A percentile compares a stretch with the other conserved stretches of the same genome.
phyloP scores from a whole-genome alignment of 2,113 vertebrate species.

The Solenodon paradoxus region DNA sequence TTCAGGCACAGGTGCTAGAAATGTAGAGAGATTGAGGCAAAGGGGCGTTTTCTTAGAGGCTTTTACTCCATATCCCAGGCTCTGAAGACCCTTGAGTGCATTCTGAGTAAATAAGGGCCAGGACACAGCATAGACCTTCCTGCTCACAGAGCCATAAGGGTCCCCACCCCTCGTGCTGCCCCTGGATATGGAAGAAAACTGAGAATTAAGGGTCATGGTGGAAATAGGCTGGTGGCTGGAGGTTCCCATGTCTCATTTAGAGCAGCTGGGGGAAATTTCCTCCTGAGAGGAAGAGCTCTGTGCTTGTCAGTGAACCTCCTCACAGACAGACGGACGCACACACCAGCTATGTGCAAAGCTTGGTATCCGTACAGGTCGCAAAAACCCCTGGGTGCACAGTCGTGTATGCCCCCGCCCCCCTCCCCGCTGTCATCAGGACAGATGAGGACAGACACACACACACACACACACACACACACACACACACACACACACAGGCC shows the following conservation, averaged over 20 bases:
- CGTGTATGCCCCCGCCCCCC: background rate
- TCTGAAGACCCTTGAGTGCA: background rate
- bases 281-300: background rate
- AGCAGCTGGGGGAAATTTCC: background rate
- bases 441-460: background rate
- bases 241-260: background rate
- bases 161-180: background rate
- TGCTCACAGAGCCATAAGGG: background rate
- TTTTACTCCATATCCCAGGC: background rate
- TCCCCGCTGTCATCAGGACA: too few relatives aligned
- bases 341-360: background rate
- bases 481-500: background rate
- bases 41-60: background rate
- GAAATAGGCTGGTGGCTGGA: background rate
- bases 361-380: background rate
- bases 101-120: background rate
- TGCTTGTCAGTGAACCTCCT: background rate
- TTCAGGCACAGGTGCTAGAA: accelerated
- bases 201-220: background rate
- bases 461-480: background rate
- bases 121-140: background rate
- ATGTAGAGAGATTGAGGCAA: background rate
- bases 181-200: background rate
- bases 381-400: background rate
- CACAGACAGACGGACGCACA: background rate